Evolutionary conservation across 2,888 invertebrate genomes (phyloP), one percentile per base, ranked within the genome.

Genomic region (Cheilosia variabilis): DNA sequence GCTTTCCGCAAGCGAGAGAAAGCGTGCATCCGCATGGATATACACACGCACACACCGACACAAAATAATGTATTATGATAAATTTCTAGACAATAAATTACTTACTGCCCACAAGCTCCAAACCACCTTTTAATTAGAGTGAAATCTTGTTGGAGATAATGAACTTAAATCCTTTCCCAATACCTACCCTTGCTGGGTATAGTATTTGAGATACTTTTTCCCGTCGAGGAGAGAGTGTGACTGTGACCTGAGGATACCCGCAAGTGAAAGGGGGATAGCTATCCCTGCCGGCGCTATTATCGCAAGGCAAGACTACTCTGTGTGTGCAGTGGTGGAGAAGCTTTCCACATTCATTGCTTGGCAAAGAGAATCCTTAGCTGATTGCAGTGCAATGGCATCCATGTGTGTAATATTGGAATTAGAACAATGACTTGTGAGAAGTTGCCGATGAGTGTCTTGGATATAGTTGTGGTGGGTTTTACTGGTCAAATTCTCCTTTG

Each of bases 61-160:
- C 17, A 53, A 73, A 57, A 66, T 69, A 83, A 78, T 69, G 31
- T 83, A 87, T 79, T 88, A 88, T 88, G 88, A 88, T 88, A 88
- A 88, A 88, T 88, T 88, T 83, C 86, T 87, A 87, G 87, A 87
- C 88, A 88, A 88, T 88, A 88, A 88, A 88, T 88, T 88, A 88
- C 88, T 88, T 88, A 88, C 87, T 88, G 88, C 88, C 88, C 88
- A 88, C 88, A 88, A 88, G 87, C 88, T 88, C 88, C 87, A 88
- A 88, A 88, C 88, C 88, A 88, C 87, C 88, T 88, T 88, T 88
- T 88, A 88, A 88, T 88, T 88, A 88, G 88, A 88, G 87, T 87
- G 87, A 88, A 88, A 88, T 88, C 87, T 87, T 88, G 88, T 88
- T 88, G 87, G 87, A 88, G 88, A 88, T 88, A 88, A 88, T 88